A percentile compares a stretch with the other conserved stretches of the same genome.
Conservation (phyloP, 2,113 vertebrate species). For the Cavia aperea region DNA sequence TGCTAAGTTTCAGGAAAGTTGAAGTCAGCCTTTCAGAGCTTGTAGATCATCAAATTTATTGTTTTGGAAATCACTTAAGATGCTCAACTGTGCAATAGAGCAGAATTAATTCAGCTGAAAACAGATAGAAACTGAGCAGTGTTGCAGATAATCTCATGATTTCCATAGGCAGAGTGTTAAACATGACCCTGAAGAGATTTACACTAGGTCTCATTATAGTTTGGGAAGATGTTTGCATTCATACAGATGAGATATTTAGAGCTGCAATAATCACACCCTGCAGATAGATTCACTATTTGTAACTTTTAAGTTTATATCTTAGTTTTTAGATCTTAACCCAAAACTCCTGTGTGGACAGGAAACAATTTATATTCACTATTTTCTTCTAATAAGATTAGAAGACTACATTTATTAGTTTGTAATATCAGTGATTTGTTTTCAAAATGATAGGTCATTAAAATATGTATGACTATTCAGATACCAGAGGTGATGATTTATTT, state of each 20-base stretch:
- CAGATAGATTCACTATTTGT: constrained; percentile 41
- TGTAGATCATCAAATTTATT: constrained; percentile 53
- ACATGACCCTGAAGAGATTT: constrained; percentile 64
- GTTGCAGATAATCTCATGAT: constrained; percentile 58
- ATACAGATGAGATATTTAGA: constrained; percentile 43
- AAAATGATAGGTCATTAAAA: constrained; percentile 29
- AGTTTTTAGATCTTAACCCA: constrained; percentile 49
- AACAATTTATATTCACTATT: constrained; percentile 7
- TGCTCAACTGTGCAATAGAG: constrained; percentile 41
- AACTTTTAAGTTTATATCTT: constrained; percentile 56
- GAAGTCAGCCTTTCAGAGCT: constrained; percentile 21
- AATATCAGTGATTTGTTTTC: neutral
- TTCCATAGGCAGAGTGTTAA: constrained; percentile 63
- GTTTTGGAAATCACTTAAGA: constrained; percentile 54
- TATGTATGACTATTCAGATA: neutral
- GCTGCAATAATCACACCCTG: constrained; percentile 36
- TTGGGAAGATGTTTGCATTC: constrained; percentile 51
- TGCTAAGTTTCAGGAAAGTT: constrained; percentile 56
- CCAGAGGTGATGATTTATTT: neutral
- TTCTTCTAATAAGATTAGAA: constrained; percentile 22
- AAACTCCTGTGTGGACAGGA: neutral
- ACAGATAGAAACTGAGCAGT: constrained; percentile 41
- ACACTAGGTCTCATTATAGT: constrained; percentile 48
- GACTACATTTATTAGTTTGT: neutral
- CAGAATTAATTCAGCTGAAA: constrained; percentile 60